Evolutionary conservation across 2,113 vertebrate species (phyloP), one percentile per base, ranked within the genome.

Genomic region (Nesogale talazaci): DNA sequence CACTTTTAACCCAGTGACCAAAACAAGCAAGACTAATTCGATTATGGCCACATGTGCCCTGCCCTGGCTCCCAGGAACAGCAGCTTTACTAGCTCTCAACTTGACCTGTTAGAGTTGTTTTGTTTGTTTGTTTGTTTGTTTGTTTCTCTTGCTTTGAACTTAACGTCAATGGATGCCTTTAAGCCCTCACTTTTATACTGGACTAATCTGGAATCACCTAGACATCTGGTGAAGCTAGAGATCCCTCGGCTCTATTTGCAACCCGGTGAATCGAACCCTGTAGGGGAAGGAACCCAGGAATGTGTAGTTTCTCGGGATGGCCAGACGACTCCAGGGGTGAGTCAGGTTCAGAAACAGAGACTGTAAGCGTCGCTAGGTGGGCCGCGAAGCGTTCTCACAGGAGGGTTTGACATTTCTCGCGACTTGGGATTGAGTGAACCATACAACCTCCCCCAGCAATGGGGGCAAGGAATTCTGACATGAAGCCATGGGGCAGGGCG

Each of bases 121-220:
- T n/a, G n/a, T n/a, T n/a, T n/a, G n/a, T n/a, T n/a, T n/a, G 46
- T 52, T 52, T 52, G 46, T 11, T 52, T 52, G 46, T 23, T 65
- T 86, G 65, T 80, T 65, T 25, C 25, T 80, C 72, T 74, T 92
- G 57, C 25, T 94, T 79, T 88, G 74, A 74, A 88, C 40, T 74
- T 80, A 20, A 75, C 57, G 19, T 57, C 59, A 79, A 27, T 84
- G 65, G 36, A 63, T 27, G 79, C 85, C 40, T 85, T 72, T 14
- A 15, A 65, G 46, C 59, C 69, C 81, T 52, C 10, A 12, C 46
- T 52, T 52, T 12, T 52, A 52, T 12, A 52, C 46, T 52, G 46
- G 10, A 12, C 46, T 52, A 52, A 52, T 52, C 46, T 52, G 46
- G 46, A 11, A 52, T 52, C 46, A 52, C 46, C 10, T 52, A 52